Evolutionary conservation across 2,797 vertebrate genomes (phyloP).

Genomic region (Melanotaenia pygmaea): DNA sequence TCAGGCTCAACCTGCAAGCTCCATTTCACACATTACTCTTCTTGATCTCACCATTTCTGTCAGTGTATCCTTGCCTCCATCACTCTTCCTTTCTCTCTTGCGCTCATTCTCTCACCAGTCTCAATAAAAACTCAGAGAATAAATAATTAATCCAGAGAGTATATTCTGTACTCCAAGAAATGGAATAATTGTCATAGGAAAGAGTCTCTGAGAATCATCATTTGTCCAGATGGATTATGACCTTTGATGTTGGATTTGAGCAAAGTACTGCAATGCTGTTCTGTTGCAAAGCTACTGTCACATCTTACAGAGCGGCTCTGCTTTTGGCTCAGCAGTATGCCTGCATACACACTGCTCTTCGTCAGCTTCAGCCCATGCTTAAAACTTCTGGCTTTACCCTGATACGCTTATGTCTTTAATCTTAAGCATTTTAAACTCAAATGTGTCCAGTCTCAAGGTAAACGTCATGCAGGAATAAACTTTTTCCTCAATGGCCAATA

Average conservation of each 20-base stretch:
- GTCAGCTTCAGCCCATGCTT: constrained; percentile 21
- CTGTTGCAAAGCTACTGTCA: constrained; percentile 70
- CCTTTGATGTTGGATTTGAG: constrained; percentile 79
- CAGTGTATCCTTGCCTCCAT: constrained; percentile 26
- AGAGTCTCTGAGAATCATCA: constrained; percentile 59
- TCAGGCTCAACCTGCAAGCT: constrained; percentile 68
- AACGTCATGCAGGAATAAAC: constrained; percentile 40
- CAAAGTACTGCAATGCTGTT: constrained; percentile 55
- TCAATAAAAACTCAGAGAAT: constrained; percentile 57
- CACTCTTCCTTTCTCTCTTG: constrained; percentile 28
- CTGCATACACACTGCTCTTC: constrained; percentile 26
- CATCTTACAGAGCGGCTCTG: constrained; percentile 49
- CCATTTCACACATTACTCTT: constrained; percentile 71
- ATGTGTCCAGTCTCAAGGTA: constrained; percentile 37
- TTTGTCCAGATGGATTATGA: constrained; percentile 74
- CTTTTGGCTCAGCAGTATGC: constrained; percentile 32
- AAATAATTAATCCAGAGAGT: constrained; percentile 65
- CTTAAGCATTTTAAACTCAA: constrained; percentile 31
- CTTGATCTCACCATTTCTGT: constrained; percentile 38
- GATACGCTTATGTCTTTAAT: constrained; percentile 42
- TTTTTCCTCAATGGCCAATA: constrained; percentile 31
- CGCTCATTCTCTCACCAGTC: constrained; percentile 38
- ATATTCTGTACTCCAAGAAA: constrained; percentile 62
- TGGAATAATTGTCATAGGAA: constrained; percentile 63
- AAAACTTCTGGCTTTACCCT: constrained; percentile 32